Conservation (phyloP, 2,888 invertebrate genomes). For the Tetragnatha montana region DNA sequence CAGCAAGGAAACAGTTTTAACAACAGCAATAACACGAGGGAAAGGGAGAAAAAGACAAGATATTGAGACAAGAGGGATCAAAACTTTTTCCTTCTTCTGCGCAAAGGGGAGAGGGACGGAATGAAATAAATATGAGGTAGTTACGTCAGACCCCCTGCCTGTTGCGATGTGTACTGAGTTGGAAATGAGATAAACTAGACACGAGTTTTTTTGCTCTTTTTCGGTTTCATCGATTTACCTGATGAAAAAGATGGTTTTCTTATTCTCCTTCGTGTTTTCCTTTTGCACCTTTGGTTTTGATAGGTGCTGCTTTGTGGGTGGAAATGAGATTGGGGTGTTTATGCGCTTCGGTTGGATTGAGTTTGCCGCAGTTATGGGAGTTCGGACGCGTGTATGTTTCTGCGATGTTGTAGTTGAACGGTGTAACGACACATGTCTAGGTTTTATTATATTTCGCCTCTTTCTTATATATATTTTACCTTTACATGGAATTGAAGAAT, state of each 20-base stretch:
- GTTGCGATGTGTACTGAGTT: slow-evolving; percentile 60
- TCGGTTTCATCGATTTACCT: slow-evolving; percentile 40
- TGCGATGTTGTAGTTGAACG: too few relatives aligned
- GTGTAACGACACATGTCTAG: too few relatives aligned
- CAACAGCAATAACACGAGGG: slow-evolving; percentile 61
- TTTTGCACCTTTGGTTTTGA: neutral
- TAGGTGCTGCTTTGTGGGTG: neutral
- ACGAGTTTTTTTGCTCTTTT: slow-evolving; percentile 36
- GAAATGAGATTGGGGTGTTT: neutral
- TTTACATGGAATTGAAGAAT: too few relatives aligned
- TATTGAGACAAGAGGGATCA: slow-evolving; percentile 64
- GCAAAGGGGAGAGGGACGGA: slow-evolving; percentile 23
- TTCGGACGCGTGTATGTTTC: too few relatives aligned
- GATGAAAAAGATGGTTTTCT: slow-evolving; percentile 12
- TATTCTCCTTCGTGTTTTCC: slow-evolving; percentile 2
- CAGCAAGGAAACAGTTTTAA: slow-evolving; percentile 63
- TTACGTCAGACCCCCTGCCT: slow-evolving; percentile 63
- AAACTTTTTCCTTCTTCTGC: slow-evolving; percentile 24
- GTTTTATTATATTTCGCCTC: too few relatives aligned
- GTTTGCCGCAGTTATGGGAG: neutral
- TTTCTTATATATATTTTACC: too few relatives aligned
- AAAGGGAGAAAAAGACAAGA: slow-evolving; percentile 9
- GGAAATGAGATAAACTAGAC: slow-evolving; percentile 68
- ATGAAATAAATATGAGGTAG: slow-evolving; percentile 71
- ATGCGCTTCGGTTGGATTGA: neutral